phyloP scores from a whole-genome alignment of 2,113 vertebrate genomes.

The Mesembrinibis cayennensis region DNA sequence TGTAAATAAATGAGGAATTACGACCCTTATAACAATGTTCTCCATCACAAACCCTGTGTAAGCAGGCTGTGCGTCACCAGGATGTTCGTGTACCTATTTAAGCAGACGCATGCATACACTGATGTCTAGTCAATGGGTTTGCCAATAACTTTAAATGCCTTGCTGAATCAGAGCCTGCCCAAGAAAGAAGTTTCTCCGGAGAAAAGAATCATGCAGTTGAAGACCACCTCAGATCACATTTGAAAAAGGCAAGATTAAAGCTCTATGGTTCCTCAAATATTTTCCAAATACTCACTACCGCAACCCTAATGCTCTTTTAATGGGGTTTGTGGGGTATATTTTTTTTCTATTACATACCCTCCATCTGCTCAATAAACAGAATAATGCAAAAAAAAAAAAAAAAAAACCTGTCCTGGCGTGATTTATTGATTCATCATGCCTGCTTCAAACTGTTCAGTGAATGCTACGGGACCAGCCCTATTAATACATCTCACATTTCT shows the following conservation, averaged over 20 bases:
- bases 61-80: background rate
- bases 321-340: background rate
- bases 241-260: background rate
- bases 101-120: background rate
- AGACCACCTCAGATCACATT: background rate
- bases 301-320: background rate
- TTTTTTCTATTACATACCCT: background rate
- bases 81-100: background rate
- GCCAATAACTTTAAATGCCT: background rate
- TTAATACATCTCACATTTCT: too few species aligned
- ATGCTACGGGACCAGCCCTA: background rate
- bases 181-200: background rate
- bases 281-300: background rate
- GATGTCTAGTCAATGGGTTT: background rate
- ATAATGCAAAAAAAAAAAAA: background rate
- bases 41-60: background rate
- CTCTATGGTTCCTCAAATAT: background rate
- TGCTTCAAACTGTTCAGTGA: background rate
- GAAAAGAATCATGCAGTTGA: background rate
- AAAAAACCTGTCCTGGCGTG: rapidly evolving
- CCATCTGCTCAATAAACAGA: rapidly evolving
- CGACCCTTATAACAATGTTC: rapidly evolving
- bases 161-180: background rate
- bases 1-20: background rate
- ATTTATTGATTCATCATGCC: background rate